A percentile compares a stretch with the other conserved stretches of the same genome.
These are phyloP conservation scores for Nomada ferruginata DNA, from an alignment of 2,888 invertebrate genomes.

Conservation along the genomic window DNA sequence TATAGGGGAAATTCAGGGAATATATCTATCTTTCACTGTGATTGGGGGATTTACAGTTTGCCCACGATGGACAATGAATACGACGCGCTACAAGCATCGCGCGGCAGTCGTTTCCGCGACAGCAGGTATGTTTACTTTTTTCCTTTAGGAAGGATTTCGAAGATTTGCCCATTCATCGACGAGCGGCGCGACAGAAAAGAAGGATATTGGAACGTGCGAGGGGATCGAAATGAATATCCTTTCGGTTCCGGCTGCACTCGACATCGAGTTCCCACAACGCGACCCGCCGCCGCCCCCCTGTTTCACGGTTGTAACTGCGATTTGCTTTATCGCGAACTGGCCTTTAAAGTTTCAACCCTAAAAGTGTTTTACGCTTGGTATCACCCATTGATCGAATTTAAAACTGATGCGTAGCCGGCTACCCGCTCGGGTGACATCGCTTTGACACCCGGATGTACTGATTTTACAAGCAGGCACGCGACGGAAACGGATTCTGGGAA, in stretches of 20 bases:
- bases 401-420: conserved; percentile 79
- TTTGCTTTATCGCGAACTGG: conserved; percentile 74
- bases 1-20: neutral
- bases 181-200: conserved; percentile 12
- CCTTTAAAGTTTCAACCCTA: conserved; percentile 83
- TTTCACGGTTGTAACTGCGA: conserved; percentile 81
- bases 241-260: conserved; percentile 67
- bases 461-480: conserved; percentile 84
- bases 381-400: conserved; percentile 84
- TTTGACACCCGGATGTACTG: conserved; percentile 84
- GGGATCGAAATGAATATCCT: conserved; percentile 71
- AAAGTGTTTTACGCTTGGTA: conserved; percentile 83
- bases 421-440: conserved; percentile 80
- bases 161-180: conserved; percentile 35
- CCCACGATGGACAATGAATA: neutral
- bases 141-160: conserved; percentile 6
- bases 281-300: conserved; percentile 53
- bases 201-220: conserved; percentile 44
- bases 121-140: conserved; percentile 54
- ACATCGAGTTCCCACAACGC: conserved; percentile 68
- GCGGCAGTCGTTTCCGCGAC: conserved; percentile 20
- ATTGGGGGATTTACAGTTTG: neutral
- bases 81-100: neutral
- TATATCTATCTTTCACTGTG: neutral
- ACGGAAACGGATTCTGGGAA: conserved; percentile 83